Evolutionary conservation across 1,140 invertebrate genomes (phyloP), one percentile per base, ranked within the genome.

Genomic region (Hyphantria cunea): DNA sequence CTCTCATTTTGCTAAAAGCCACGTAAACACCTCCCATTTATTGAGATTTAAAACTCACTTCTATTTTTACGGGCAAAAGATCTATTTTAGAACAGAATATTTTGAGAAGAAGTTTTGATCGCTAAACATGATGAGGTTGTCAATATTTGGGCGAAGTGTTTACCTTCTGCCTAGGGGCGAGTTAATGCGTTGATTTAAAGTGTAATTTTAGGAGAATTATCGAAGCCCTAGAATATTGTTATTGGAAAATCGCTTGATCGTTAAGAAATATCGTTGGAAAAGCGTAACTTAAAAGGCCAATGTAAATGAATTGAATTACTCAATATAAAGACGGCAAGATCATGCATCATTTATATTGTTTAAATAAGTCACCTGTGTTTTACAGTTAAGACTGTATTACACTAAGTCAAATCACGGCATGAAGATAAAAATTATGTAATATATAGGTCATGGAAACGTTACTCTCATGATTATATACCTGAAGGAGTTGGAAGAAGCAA

Each of bases 161-260:
- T 58, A 45, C 33, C 55, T 14, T 58, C 44, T 41, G 25, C 33
- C 44, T 33, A 44, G 14, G 32, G 54, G 55, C 14, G 55, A 49
- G 55, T 48, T 58, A 58, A 58, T 58, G 47, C 45, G 55, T 48
- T 58, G 44, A 58, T 48, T 58, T 58, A 39, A 45, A 56, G 45
- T 32, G 55, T 39, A 48, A 58, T 58, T 58, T 48, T 48, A 33
- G 45, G 44, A 48, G 37, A 55, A 48, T 48, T 37, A 7, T 44
- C 37, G 32, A 58, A 25, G 44, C 44, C 32, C 44, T 55, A 55
- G 41, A 37, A 37, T 2, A 44, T 44, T 44, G 7, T 44, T 44
- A 44, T 44, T 44, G 41, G 44, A 58, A 58, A 48, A 58, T 48
- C 34, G 54, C 31, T 39, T 37, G 7, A 10, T 8, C 34, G 34